Percentiles rank a stretch among this genome's conserved stretches.
phyloP scores from a whole-genome alignment of 2,113 vertebrate species.

The Neoarius graeffei region DNA sequence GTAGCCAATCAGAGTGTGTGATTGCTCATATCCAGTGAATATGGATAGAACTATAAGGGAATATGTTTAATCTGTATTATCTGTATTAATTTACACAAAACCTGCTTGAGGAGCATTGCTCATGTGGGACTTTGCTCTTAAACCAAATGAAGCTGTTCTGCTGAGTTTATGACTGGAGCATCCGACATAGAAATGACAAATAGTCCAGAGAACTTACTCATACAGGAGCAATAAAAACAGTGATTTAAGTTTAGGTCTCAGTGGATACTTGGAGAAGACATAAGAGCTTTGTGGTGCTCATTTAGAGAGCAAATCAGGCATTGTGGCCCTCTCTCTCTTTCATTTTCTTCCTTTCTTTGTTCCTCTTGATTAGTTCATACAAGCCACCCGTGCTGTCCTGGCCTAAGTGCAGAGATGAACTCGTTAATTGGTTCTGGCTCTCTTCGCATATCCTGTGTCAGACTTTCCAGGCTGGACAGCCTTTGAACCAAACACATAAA shows the following conservation, averaged over 20 bases:
- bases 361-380: slow-evolving; percentile 41
- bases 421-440: slow-evolving; percentile 66
- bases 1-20: too few relatives aligned
- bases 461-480: slow-evolving; percentile 74
- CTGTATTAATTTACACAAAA: background rate
- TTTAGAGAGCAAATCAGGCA: background rate
- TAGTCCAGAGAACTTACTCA: background rate
- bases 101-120: background rate
- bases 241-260: slow-evolving; percentile 18
- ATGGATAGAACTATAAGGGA: too few relatives aligned
- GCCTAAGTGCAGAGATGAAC: slow-evolving; percentile 38
- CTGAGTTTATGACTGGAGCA: slow-evolving; percentile 1
- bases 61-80: background rate
- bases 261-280: background rate
- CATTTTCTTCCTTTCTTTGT: slow-evolving; percentile 22
- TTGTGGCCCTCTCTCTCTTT: background rate
- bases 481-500: slow-evolving; percentile 80
- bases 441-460: slow-evolving; percentile 60
- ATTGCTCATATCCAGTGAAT: too few relatives aligned
- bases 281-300: background rate
- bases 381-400: slow-evolving; percentile 9
- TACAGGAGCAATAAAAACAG: background rate
- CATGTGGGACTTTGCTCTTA: background rate
- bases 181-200: background rate
- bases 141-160: slow-evolving; percentile 15